Base-by-base conservation (phyloP, 2,797 vertebrate genomes). In the Ibycter americanus region DNA sequence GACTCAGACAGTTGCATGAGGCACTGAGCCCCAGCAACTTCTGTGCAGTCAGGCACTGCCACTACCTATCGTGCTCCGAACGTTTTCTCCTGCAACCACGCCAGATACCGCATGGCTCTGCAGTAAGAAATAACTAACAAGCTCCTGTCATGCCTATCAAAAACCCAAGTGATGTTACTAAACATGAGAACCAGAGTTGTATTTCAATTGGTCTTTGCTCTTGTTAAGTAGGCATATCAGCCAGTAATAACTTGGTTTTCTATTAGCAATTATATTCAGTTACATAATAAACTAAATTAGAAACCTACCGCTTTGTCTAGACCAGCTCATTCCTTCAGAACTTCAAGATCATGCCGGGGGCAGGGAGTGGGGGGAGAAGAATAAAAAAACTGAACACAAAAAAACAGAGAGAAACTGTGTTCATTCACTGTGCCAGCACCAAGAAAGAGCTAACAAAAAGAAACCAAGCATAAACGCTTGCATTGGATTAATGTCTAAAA, bases 81-180 rank as follows among this genome's bases (percentile, higher is more conserved):
- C 0, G 0, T 46, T 51, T 59, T 4, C 82, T 52, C 21, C 58
- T 44, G 31, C 25, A 32, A 7, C 40, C 4, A 0, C 0, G 1
- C 44, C 38, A 55, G 67, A 51, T 5, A 4, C 49, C 1, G 1
- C 46, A 2, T 0, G 16, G 44, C 34, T 59, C 56, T 31, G 23
- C 23, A 0, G 32, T 4, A 6, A 34, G 59, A 42, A 66, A 78
- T 12, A 31, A 12, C 65, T 6, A 4, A 29, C 3, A 0, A 81
- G 55, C 25, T 80, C 51, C 63, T 66, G n/a, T 13, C 40, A 7
- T 1, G 1, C 15, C 56, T 31, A 47, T 54, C 63, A 22, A n/a
- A 54, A 55, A 71, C 13, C 32, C 31, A 66, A 56, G 34, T 2
- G 12, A 27, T 31, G 23, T 4, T 40, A 7, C 17, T 32, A 16